A percentile compares a stretch with the other conserved stretches of the same genome.
Evolutionary conservation across 2,888 invertebrate genomes (phyloP).

Genomic region (Lucinisca nassula): DNA sequence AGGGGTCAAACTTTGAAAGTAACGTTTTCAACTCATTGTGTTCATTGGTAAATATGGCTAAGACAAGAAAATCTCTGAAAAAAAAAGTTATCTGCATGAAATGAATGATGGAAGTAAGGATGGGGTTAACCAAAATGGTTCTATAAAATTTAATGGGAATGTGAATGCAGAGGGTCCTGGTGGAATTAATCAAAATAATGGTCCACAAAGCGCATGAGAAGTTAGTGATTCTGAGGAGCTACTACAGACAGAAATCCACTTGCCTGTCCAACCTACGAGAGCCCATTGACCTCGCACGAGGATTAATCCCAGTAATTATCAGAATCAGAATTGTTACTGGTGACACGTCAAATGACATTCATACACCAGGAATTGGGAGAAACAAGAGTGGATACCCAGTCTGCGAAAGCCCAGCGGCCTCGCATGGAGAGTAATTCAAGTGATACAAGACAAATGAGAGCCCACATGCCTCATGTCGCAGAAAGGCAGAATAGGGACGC

Average conservation of each 20-base stretch:
- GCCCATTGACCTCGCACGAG: neutral
- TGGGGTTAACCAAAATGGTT: neutral
- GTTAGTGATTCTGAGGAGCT: neutral
- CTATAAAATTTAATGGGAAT: neutral
- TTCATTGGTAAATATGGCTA: conserved; percentile 6
- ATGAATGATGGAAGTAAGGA: neutral
- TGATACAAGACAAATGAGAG: no score
- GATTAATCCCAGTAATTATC: neutral
- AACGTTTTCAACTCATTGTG: neutral
- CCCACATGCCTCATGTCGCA: no score
- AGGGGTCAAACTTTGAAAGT: conserved; percentile 24
- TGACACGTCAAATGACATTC: no score
- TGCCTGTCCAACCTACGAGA: neutral
- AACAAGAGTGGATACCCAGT: neutral
- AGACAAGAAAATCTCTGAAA: no score
- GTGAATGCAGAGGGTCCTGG: neutral
- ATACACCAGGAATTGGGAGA: no score
- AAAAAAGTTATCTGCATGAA: no score
- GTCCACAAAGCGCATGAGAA: neutral
- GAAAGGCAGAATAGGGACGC: no score
- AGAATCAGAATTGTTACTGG: no score
- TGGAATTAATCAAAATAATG: neutral
- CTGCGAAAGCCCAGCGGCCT: neutral
- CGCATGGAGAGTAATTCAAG: neutral
- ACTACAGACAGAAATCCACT: neutral